Conservation (phyloP, 2,113 vertebrate genomes). For the Ptilorrhoa leucosticta region DNA sequence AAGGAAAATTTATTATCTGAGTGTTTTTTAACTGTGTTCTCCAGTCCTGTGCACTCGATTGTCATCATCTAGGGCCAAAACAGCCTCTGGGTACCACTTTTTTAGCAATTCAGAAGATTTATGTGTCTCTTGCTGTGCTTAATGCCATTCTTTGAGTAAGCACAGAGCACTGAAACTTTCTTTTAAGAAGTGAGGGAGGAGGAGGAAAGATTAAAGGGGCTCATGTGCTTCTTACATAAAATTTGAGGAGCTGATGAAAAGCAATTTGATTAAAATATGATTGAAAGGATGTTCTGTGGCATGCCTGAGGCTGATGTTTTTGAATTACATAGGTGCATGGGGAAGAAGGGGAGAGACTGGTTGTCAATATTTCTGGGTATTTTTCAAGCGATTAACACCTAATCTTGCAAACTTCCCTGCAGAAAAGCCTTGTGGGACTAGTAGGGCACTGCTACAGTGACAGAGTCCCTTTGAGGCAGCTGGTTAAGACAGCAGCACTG, state of each 20-base stretch:
- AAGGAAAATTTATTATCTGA: constrained; percentile 8
- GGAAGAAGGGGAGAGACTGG: neutral
- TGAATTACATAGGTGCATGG: neutral
- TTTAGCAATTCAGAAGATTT: constrained; percentile 50
- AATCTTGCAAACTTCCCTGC: neutral
- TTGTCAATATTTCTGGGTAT: neutral
- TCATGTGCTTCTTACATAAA: constrained; percentile 13
- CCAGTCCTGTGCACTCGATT: neutral
- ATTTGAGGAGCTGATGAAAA: constrained; percentile 1
- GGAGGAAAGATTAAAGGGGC: neutral
- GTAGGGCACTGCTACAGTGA: neutral
- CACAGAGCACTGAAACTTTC: constrained; percentile 18
- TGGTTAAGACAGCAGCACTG: neutral
- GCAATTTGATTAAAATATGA: constrained; percentile 19
- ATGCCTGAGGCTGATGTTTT: neutral
- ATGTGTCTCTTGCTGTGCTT: neutral
- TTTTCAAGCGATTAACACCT: neutral
- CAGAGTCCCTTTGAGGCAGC: neutral
- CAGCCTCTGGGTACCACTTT: constrained; percentile 24
- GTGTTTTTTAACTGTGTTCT: constrained; percentile 10
- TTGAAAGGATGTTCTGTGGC: constrained; percentile 11
- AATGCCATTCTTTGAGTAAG: constrained; percentile 33
- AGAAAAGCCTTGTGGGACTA: neutral
- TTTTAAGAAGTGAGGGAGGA: neutral
- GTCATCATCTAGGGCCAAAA: constrained; percentile 44